These are phyloP conservation scores for Eupleurogrammus muticus DNA, from an alignment of 2,797 vertebrate genomes.

Conservation along the genomic window DNA sequence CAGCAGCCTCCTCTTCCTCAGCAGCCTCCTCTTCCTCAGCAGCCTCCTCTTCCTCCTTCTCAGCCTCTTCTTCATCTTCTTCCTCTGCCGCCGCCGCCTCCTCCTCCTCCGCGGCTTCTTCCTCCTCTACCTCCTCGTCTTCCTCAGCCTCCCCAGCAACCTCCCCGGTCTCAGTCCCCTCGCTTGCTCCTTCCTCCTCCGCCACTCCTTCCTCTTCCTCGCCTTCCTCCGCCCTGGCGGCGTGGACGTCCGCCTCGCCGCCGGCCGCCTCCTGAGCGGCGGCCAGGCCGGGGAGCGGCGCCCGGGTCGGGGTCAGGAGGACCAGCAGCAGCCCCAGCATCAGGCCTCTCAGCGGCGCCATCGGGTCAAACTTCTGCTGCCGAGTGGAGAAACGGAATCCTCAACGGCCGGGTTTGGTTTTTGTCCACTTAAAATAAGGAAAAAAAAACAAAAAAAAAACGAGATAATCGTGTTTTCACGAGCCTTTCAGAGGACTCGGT, in stretches of 20 bases:
- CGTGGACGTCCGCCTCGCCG: conserved; percentile 11
- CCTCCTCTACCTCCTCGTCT: conserved; percentile 11
- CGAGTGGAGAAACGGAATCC: no score
- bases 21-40: not conserved
- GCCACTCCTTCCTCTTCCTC: not conserved
- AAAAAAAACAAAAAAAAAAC: no score
- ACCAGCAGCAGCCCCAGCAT: conserved; percentile 76
- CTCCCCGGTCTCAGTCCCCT: not conserved
- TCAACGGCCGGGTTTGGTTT: no score
- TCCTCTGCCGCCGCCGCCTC: not conserved
- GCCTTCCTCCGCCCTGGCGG: conserved; percentile 21
- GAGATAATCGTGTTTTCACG: not conserved
- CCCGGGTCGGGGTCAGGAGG: conserved; percentile 75
- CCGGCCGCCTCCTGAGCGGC: conserved; percentile 54
- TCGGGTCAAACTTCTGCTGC: conserved; percentile 59
- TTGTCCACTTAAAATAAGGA: no score
- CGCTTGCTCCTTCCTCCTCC: not conserved
- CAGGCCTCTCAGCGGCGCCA: conserved; percentile 76
- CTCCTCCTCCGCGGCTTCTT: fast-evolving
- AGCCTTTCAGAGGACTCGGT: no score
- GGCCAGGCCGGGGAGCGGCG: conserved; percentile 44
- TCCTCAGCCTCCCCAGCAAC: conserved; percentile 14
- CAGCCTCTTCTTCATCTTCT: not conserved
- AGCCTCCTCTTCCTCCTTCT: not conserved
- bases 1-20: conserved; percentile 4